These are phyloP conservation scores for Parasteatoda lunata DNA, from an alignment of 2,888 invertebrate genomes.

Conservation along the genomic window DNA sequence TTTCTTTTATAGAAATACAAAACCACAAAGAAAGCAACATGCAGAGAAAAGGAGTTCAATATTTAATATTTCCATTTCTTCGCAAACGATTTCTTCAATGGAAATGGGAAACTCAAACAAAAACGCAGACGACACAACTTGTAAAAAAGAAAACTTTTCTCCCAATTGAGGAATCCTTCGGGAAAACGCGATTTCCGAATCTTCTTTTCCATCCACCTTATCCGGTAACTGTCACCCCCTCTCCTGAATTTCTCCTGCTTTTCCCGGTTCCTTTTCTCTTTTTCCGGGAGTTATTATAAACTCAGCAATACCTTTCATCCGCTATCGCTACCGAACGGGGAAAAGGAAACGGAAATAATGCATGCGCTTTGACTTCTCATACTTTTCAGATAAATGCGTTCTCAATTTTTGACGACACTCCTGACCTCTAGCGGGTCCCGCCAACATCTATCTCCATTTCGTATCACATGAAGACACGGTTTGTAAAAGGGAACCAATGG, in stretches of 20 bases:
- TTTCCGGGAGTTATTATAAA: constrained; percentile 34
- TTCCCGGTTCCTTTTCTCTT: not conserved
- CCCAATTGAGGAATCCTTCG: constrained; percentile 21
- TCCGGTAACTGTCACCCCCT: not conserved
- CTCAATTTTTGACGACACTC: constrained; percentile 52
- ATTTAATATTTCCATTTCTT: constrained; percentile 3
- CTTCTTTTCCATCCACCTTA: not conserved
- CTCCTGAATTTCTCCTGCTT: not conserved
- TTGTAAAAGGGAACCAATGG: constrained; percentile 18
- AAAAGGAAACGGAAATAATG: constrained; percentile 35
- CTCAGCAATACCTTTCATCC: constrained; percentile 47
- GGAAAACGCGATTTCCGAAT: constrained; percentile 43
- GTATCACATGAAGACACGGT: constrained; percentile 5
- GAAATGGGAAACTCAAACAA: constrained; percentile 2
- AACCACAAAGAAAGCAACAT: too few relatives aligned
- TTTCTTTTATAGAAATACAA: too few relatives aligned
- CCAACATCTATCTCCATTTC: constrained; percentile 44
- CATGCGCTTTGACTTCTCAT: constrained; percentile 41
- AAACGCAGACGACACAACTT: not conserved
- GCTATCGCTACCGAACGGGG: constrained; percentile 38
- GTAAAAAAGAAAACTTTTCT: constrained; percentile 14
- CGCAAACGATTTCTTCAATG: not conserved
- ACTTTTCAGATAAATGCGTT: constrained; percentile 49
- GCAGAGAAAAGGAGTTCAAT: not conserved
- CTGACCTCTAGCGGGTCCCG: constrained; percentile 42